Evolutionary conservation across 2,113 vertebrate genomes (phyloP), one percentile per base, ranked within the genome.

Genomic region (Rostratula benghalensis): DNA sequence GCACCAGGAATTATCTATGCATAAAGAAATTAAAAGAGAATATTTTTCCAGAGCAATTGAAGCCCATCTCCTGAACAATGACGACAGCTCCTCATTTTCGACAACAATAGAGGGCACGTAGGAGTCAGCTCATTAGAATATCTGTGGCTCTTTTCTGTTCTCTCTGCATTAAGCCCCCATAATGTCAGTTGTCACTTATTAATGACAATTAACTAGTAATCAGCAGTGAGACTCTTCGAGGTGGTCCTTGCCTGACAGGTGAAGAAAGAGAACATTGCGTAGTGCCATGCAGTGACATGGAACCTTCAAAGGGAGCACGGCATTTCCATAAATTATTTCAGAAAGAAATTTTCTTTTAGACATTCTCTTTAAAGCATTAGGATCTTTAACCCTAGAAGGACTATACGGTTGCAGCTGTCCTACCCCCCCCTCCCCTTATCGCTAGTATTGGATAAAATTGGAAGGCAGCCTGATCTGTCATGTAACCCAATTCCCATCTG

Each of bases 141-240:
- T 98, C 98, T 98, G 98, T 97, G 97, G 98, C 98, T 98, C 98
- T 97, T 98, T 98, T 98, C 97, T 98, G 97, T 98, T 98, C 98
- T 98, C 97, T 98, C 98, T 97, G 97, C 97, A 98, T 98, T 98
- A 98, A 98, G 98, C 98, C 98, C 97, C 98, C 98, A 97, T 98
- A 98, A 98, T 98, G 98, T 98, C 98, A 98, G 97, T 98, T 98
- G 98, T 98, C 98, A 98, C 98, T 98, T 98, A 98, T 98, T 98
- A 98, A 98, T 98, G 98, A 98, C 98, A 98, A 98, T 98, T 98
- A 98, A 98, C 98, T 98, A 98, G 98, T 98, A 98, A 98, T 98
- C 98, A 98, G 98, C 98, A 97, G 98, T 97, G 98, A 98, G 97
- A 98, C 97, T 98, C 98, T 98, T 98, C 97, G 98, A 98, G 98